These are phyloP conservation scores for Leptinotarsa defecta DNA, from an alignment of 1,140 invertebrate species.

Conservation along the genomic window DNA sequence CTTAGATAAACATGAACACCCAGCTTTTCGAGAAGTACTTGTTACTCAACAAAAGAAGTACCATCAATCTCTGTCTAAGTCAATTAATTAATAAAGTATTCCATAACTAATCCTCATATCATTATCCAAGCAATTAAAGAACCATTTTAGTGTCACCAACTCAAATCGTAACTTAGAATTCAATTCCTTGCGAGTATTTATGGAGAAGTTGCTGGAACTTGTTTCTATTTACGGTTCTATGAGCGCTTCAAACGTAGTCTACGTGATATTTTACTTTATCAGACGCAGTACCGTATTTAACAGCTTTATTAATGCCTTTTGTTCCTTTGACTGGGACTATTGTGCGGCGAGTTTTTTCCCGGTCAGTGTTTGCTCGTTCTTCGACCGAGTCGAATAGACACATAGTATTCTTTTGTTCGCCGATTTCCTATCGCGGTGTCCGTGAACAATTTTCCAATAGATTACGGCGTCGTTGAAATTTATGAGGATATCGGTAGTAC, in stretches of 20 bases:
- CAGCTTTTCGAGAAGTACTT: background rate
- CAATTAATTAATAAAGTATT: background rate
- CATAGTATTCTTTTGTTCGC: constrained; percentile 4
- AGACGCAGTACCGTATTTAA: constrained; percentile 28
- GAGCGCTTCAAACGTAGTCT: background rate
- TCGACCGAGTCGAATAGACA: constrained; percentile 9
- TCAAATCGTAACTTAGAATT: constrained; percentile 15
- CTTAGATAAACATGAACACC: no score
- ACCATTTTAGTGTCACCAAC: constrained; percentile 11
- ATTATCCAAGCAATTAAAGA: constrained; percentile 11
- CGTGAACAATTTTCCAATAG: constrained; percentile 1
- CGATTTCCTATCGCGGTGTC: background rate
- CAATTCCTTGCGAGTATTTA: constrained; percentile 6
- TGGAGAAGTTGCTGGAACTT: background rate
- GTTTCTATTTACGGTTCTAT: constrained; percentile 24
- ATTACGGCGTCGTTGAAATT: background rate
- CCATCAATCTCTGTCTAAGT: background rate
- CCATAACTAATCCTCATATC: constrained; percentile 20
- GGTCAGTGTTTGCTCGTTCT: background rate
- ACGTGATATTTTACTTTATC: constrained; percentile 24
- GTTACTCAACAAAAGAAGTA: background rate
- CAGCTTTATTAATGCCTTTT: constrained; percentile 30
- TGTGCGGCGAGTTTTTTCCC: constrained; percentile 21
- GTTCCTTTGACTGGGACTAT: constrained; percentile 17
- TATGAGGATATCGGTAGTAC: background rate